Evolutionary conservation across 2,797 vertebrate genomes (phyloP).

Genomic region (Myotis vivesi): DNA sequence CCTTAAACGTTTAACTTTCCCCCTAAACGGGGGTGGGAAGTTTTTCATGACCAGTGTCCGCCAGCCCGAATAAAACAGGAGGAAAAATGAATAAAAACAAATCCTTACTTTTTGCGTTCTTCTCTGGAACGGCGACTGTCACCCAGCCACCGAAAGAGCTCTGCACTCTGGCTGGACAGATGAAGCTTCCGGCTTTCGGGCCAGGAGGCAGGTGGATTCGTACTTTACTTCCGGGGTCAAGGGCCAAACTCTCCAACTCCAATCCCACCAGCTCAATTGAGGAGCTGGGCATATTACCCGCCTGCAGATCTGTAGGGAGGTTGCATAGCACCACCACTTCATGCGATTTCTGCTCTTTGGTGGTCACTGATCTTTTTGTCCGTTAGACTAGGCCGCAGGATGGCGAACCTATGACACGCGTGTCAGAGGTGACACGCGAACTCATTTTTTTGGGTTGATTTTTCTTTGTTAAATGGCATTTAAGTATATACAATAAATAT

Average conservation of each 20-base stretch:
- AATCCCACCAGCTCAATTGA: not conserved
- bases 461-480: too few species aligned
- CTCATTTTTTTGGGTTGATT: too few species aligned
- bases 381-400: not conserved
- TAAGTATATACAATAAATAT: too few species aligned
- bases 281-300: slow-evolving; percentile 47
- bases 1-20: not conserved
- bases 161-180: not conserved
- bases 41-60: not conserved
- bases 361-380: not conserved
- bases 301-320: slow-evolving; percentile 73
- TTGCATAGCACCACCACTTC: not conserved
- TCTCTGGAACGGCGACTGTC: not conserved
- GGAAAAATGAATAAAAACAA: not conserved
- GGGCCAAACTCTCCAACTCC: not conserved
- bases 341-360: not conserved
- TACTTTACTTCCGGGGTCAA: not conserved
- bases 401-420: too few species aligned
- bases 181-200: slow-evolving; percentile 32
- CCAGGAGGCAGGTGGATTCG: not conserved
- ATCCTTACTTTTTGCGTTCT: not conserved
- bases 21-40: not conserved
- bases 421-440: too few species aligned
- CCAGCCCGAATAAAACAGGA: not conserved
- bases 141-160: slow-evolving; percentile 34